These are phyloP conservation scores for Bothrops alternatus DNA, from an alignment of 2,797 vertebrate genomes.

Conservation along the genomic window DNA sequence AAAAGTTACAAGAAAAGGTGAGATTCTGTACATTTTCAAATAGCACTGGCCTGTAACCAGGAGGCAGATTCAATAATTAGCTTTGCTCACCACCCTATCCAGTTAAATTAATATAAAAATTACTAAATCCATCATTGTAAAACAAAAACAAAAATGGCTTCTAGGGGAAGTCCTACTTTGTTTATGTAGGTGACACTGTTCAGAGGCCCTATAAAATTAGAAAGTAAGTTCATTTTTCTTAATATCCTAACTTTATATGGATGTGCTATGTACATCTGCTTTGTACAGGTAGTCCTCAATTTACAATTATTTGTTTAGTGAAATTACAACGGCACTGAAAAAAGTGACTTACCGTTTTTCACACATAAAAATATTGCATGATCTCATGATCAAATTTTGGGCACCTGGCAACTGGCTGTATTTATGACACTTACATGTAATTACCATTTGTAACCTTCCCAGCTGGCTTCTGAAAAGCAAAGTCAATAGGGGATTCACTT, in stretches of 20 bases:
- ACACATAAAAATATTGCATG: background rate
- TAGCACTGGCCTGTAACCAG: background rate
- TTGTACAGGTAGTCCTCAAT: background rate
- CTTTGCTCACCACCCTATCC: background rate
- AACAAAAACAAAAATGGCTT: background rate
- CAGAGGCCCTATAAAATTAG: background rate
- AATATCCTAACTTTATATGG: background rate
- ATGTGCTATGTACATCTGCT: background rate
- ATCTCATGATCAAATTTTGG: background rate
- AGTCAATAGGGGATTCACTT: background rate
- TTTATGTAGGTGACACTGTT: background rate
- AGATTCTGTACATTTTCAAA: constrained; percentile 4
- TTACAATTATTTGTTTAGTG: background rate
- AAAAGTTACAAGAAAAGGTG: constrained; percentile 38
- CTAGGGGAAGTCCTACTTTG: background rate
- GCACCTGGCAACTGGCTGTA: background rate
- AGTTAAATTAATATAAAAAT: background rate
- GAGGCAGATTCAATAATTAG: background rate
- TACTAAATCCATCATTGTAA: background rate
- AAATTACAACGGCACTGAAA: background rate
- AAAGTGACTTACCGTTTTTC: background rate
- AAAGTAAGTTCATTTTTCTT: background rate
- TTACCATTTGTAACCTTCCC: background rate
- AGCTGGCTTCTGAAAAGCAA: background rate
- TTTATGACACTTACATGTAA: background rate